Evolutionary conservation across 1,140 invertebrate genomes (phyloP).

Genomic region (Drosophila chauvacae): DNA sequence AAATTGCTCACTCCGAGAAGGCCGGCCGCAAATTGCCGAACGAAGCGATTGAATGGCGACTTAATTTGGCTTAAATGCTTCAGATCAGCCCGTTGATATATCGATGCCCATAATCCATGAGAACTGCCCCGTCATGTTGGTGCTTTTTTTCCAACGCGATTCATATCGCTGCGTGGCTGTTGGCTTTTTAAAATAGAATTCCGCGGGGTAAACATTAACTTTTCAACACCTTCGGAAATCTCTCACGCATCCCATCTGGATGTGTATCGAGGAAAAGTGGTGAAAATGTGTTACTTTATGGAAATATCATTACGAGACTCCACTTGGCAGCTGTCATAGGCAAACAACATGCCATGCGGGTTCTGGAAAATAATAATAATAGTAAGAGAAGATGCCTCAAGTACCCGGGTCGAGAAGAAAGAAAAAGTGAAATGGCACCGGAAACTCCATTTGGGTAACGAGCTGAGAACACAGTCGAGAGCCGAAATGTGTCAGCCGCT

Average conservation of each 20-base stretch:
- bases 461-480: slow-evolving; percentile 64
- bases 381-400: slow-evolving; percentile 32
- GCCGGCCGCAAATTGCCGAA: slow-evolving; percentile 26
- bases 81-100: slow-evolving; percentile 52
- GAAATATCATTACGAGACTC: slow-evolving; percentile 69
- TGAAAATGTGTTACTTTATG: slow-evolving; percentile 56
- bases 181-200: slow-evolving; percentile 28
- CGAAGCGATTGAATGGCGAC: slow-evolving; percentile 57
- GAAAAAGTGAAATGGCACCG: slow-evolving; percentile 73
- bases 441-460: slow-evolving; percentile 69
- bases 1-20: slow-evolving; percentile 30
- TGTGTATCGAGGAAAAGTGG: slow-evolving; percentile 10
- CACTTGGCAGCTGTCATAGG: slow-evolving; percentile 70
- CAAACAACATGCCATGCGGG: slow-evolving; percentile 49
- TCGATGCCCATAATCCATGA: slow-evolving; percentile 29
- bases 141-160: slow-evolving; percentile 28
- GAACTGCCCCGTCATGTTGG: slow-evolving; percentile 59
- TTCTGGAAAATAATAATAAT: slow-evolving; percentile 38
- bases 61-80: slow-evolving; percentile 74
- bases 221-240: slow-evolving; percentile 32
- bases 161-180: slow-evolving; percentile 9
- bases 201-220: slow-evolving; percentile 9
- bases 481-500: slow-evolving; percentile 46
- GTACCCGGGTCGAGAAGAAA: slow-evolving; percentile 22
- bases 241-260: slow-evolving; percentile 57